Percentiles rank a stretch among this genome's conserved stretches.
phyloP scores from a whole-genome alignment of 64 coral and sea anemone genomes.

The Orbicella faveolata region DNA sequence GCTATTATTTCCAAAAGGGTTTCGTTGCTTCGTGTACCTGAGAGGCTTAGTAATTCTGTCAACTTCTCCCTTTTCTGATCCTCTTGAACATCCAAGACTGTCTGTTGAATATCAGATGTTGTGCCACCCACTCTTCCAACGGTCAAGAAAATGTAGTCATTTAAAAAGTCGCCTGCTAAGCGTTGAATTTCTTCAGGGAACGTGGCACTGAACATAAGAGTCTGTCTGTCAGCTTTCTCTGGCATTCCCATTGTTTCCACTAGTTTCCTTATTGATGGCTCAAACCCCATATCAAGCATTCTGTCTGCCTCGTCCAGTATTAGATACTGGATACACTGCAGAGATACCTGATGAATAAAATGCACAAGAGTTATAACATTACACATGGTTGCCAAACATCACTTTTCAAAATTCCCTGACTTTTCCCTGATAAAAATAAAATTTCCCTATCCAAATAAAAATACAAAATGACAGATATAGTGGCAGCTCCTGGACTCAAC shows the following conservation, averaged over 20 bases:
- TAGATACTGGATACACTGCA: conserved; percentile 75
- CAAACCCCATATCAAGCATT: conserved; percentile 99
- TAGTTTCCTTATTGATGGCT: conserved; percentile 70
- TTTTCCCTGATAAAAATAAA: no score
- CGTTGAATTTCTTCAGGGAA: conserved; percentile 97
- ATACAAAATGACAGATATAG: no score
- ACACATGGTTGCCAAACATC: no score
- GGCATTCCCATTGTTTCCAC: conserved; percentile 72
- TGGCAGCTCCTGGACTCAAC: no score
- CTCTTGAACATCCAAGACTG: conserved; percentile 81
- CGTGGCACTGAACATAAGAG: conserved; percentile 98
- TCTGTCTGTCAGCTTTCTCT: conserved; percentile 78
- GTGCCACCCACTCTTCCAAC: conserved; percentile 94
- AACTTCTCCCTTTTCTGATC: conserved; percentile 92
- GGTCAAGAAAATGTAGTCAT: conserved; percentile 97
- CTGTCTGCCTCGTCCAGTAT: conserved; percentile 96
- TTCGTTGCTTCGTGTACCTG: conserved; percentile 48
- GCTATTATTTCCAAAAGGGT: no score
- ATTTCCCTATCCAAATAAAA: no score
- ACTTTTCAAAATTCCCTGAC: no score
- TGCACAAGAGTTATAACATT: neutral
- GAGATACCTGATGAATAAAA: conserved; percentile 58
- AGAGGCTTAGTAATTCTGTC: conserved; percentile 73
- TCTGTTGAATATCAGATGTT: conserved; percentile 96
- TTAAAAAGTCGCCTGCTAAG: conserved; percentile 92